Evolutionary conservation across 2,797 vertebrate species (phyloP).

Genomic region (Pangasius larnaudii): DNA sequence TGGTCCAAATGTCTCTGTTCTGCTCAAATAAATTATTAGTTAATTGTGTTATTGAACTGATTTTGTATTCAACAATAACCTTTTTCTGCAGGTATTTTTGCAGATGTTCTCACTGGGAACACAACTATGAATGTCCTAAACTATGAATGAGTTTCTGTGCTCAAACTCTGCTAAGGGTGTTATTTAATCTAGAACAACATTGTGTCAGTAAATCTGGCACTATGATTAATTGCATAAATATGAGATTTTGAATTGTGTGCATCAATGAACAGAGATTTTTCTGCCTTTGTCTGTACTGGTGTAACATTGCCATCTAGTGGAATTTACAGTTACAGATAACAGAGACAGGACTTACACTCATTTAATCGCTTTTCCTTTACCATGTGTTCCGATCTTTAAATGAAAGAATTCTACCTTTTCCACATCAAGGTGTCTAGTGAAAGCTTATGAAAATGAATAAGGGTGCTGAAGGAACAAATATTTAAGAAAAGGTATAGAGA

Average conservation of each 20-base stretch:
- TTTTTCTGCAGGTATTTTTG: background rate
- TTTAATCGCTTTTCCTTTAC: background rate
- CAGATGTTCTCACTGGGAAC: background rate
- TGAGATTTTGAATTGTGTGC: background rate
- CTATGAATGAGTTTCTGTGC: background rate
- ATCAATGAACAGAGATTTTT: too few species aligned
- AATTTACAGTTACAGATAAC: background rate
- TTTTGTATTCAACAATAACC: background rate
- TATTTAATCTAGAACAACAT: background rate
- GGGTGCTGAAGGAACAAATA: background rate
- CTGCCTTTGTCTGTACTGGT: background rate
- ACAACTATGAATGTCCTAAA: background rate
- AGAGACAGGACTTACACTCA: background rate
- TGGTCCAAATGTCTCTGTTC: background rate
- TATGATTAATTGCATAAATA: background rate
- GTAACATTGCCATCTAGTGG: slow-evolving; percentile 22
- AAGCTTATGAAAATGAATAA: background rate
- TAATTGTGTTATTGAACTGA: background rate
- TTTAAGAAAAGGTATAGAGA: background rate
- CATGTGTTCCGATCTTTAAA: background rate
- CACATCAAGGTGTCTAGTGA: background rate
- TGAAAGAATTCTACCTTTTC: background rate
- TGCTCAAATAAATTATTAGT: background rate
- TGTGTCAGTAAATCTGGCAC: background rate
- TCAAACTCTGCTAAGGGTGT: background rate